Evolutionary conservation across 2,888 invertebrate genomes (phyloP), one percentile per base, ranked within the genome.

Genomic region (Perizoma affinitatum): DNA sequence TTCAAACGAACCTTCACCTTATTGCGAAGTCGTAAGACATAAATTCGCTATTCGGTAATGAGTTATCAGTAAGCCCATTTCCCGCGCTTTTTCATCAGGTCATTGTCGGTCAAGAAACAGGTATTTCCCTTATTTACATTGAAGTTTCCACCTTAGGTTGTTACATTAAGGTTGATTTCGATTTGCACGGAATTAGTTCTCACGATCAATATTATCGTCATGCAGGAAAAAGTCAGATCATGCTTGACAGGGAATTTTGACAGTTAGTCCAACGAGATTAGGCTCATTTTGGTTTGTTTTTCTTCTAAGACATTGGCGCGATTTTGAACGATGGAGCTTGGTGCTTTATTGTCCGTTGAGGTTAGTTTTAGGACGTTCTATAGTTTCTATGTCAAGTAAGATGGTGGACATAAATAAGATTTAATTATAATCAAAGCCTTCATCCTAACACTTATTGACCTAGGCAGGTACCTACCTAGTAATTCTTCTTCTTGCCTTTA

Each of bases 31-130:
- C 4, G 35, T 67, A 67, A 54, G 55, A 49, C 8, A 42, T 5
- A 60, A 54, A 54, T 54, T 67, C 36, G 35, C 43, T 52, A 54
- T 61, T 44, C 55, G n/a, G 10, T n/a, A 38, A 34, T 52, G 58
- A 66, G 70, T 73, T 65, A 75, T 68, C 71, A 73, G 72, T 76
- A 57, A 67, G 54, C 60, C 48, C 58, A 61, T 81, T 84, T 83
- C 83, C 83, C 84, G 80, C 85, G 83, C 84, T 84, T 87, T 83
- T 86, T 84, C 80, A 82, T 78, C 80, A 86, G 88, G 86, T 88
- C 85, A 88, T 77, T 85, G 82, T 82, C 87, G 87, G 87, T 87
- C 87, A 87, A 72, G 74, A 79, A 87, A 87, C 88, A 88, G 87
- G 88, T 88, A 87, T 84, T 79, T 48, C 38, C 54, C 54, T 56